These are phyloP conservation scores for Scaptomyza pallida DNA, from an alignment of 1,140 invertebrate species.

Conservation along the genomic window DNA sequence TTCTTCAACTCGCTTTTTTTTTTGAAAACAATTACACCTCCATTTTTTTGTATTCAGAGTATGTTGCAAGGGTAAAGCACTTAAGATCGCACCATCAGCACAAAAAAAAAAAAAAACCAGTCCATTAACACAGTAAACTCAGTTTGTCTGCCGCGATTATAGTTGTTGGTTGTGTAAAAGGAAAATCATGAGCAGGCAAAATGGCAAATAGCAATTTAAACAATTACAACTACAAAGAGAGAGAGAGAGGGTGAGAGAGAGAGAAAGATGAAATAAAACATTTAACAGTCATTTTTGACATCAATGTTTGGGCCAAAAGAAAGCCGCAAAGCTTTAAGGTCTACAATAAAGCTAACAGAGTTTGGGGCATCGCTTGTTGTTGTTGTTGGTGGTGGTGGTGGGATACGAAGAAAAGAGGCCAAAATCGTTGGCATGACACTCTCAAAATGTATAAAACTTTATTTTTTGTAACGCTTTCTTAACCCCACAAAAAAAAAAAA, in stretches of 20 bases:
- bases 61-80: slow-evolving; percentile 63
- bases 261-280: slow-evolving; percentile 1
- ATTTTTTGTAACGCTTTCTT: slow-evolving; percentile 75
- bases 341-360: background rate
- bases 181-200: slow-evolving; percentile 58
- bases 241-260: background rate
- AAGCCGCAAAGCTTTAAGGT: slow-evolving; percentile 5
- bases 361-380: background rate
- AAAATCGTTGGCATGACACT: slow-evolving; percentile 23
- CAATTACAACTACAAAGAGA: slow-evolving; percentile 39
- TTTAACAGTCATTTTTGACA: slow-evolving; percentile 52
- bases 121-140: slow-evolving; percentile 78
- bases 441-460: slow-evolving; percentile 40
- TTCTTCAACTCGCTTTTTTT: slow-evolving; percentile 1
- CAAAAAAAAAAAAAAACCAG: slow-evolving; percentile 55
- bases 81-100: slow-evolving; percentile 61
- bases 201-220: slow-evolving; percentile 50
- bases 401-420: slow-evolving; percentile 24
- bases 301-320: slow-evolving; percentile 39
- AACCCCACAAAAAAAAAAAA: slow-evolving; percentile 38
- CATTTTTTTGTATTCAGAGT: slow-evolving; percentile 22
- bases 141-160: slow-evolving; percentile 46
- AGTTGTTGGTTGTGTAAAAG: background rate
- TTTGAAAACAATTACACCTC: slow-evolving; percentile 23
- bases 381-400: too few relatives aligned